Percentiles rank a stretch among this genome's conserved stretches.
Evolutionary conservation across 2,888 invertebrate genomes (phyloP).

Genomic region (Drosophila percnosoma): DNA sequence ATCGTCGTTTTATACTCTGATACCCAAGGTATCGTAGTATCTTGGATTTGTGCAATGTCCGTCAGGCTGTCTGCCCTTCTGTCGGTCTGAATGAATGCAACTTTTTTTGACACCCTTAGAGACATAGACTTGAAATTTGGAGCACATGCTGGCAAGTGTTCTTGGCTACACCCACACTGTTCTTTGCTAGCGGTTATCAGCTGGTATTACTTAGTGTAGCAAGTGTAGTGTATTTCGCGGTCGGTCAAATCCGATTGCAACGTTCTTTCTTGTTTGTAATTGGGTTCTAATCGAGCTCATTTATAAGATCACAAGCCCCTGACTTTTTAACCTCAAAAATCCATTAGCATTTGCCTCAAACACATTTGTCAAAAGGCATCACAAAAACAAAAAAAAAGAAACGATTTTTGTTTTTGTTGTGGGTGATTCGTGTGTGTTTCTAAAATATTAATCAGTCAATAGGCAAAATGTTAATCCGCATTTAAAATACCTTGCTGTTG

Average conservation of each 20-base stretch:
- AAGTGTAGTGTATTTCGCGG: too few species aligned
- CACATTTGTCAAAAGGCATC: constrained; percentile 70
- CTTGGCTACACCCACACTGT: too few species aligned
- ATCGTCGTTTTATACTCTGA: constrained; percentile 22
- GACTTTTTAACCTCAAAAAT: constrained; percentile 28
- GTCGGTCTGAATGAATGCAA: too few species aligned
- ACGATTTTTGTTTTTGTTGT: constrained; percentile 41
- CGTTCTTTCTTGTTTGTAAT: constrained; percentile 45
- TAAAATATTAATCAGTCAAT: constrained; percentile 75
- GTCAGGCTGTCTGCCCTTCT: too few species aligned
- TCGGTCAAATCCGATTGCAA: too few species aligned
- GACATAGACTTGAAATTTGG: too few species aligned
- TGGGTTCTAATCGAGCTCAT: constrained; percentile 74
- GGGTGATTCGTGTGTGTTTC: constrained; percentile 54
- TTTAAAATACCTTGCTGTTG: constrained; percentile 46
- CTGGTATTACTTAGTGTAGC: too few species aligned
- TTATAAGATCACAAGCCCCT: constrained; percentile 41
- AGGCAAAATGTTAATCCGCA: constrained; percentile 76
- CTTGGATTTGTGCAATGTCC: too few species aligned
- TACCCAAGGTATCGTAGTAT: too few species aligned
- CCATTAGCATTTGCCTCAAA: constrained; percentile 69
- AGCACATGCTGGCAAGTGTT: too few species aligned
- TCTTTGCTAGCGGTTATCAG: too few species aligned
- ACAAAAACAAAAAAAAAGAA: background rate
- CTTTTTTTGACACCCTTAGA: too few species aligned